These are phyloP conservation scores for Chionodraco myersi DNA, from an alignment of 2,113 vertebrate genomes.

Conservation along the genomic window DNA sequence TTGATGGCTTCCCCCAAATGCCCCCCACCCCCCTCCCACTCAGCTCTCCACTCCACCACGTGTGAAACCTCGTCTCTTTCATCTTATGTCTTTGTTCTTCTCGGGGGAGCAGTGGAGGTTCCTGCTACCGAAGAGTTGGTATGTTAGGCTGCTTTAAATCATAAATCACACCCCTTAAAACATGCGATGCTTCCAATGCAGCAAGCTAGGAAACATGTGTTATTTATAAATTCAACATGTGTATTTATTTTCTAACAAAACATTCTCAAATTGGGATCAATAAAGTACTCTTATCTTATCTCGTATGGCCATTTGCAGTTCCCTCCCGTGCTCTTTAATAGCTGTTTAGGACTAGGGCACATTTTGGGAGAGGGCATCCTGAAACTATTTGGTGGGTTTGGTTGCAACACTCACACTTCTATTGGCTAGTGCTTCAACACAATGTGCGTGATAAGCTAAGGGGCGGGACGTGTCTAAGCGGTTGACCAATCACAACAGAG, in stretches of 20 bases:
- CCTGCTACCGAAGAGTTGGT: slow-evolving; percentile 39
- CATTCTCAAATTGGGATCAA: too few relatives aligned
- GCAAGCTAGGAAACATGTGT: slow-evolving; percentile 69
- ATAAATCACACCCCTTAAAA: slow-evolving; percentile 60
- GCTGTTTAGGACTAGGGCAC: slow-evolving; percentile 53
- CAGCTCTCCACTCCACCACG: slow-evolving; percentile 34
- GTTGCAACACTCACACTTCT: not conserved
- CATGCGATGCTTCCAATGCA: slow-evolving; percentile 61
- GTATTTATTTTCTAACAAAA: too few relatives aligned
- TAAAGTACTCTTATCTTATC: slow-evolving; percentile 31
- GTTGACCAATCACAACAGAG: too few relatives aligned
- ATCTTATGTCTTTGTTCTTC: slow-evolving; percentile 66
- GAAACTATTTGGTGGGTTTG: not conserved
- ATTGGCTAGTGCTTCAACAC: too few relatives aligned
- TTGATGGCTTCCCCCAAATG: not conserved
- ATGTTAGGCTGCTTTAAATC: slow-evolving; percentile 74
- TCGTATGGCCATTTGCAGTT: slow-evolving; percentile 75
- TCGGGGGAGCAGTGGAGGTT: slow-evolving; percentile 44
- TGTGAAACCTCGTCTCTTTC: slow-evolving; percentile 62
- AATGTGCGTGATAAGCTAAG: too few relatives aligned
- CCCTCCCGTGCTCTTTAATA: slow-evolving; percentile 75
- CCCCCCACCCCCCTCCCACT: not conserved
- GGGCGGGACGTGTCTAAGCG: too few relatives aligned
- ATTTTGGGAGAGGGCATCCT: not conserved
- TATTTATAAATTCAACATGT: too few relatives aligned